Evolutionary conservation across 2,888 invertebrate genomes (phyloP).

Genomic region (Pecten maximus): DNA sequence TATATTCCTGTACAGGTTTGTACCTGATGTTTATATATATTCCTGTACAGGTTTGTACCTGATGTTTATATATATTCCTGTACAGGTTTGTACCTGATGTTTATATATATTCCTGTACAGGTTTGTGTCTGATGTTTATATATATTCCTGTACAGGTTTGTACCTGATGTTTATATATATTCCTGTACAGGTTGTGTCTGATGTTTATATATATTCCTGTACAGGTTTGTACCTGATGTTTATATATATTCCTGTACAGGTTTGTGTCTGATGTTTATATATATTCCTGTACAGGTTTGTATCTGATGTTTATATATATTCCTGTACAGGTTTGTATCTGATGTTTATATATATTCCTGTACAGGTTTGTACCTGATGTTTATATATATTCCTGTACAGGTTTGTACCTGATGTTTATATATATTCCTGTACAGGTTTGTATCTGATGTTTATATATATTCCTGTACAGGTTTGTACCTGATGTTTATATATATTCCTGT

Average conservation of each 20-base stretch:
- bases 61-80: not conserved
- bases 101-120: constrained; percentile 51
- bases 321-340: constrained; percentile 60
- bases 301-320: constrained; percentile 53
- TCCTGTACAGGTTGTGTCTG: constrained; percentile 58
- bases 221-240: constrained; percentile 63
- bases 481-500: constrained; percentile 28
- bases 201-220: constrained; percentile 28
- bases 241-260: constrained; percentile 55
- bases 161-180: constrained; percentile 57
- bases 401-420: constrained; percentile 58
- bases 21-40: constrained; percentile 57
- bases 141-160: constrained; percentile 53
- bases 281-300: constrained; percentile 56
- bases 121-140: constrained; percentile 61
- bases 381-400: constrained; percentile 55
- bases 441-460: constrained; percentile 53
- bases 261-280: constrained; percentile 58
- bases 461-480: constrained; percentile 60
- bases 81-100: constrained; percentile 62
- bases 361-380: constrained; percentile 63
- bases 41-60: constrained; percentile 60
- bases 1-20: constrained; percentile 53
- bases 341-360: constrained; percentile 28
- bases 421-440: constrained; percentile 56